Base-by-base conservation (phyloP, 1,140 invertebrate species). In the Zaprionus vittiger region DNA sequence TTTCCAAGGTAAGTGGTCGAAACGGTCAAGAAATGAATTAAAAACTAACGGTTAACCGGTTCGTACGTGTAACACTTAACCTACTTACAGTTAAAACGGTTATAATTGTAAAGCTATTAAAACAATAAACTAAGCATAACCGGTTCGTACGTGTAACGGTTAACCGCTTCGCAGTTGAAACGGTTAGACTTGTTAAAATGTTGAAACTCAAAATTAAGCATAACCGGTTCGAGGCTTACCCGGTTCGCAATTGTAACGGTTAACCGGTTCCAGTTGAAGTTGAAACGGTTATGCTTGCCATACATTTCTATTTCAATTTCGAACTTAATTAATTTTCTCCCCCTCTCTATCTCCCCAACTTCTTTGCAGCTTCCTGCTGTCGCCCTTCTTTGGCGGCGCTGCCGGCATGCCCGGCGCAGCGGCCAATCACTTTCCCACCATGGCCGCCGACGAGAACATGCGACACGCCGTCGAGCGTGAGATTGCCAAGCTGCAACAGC, bases 381-480 rank as follows among this genome's bases (percentile, higher is more conserved):
- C 97, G 68, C 96, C 96, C 83, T 96, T 97, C 94, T 96, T 97
- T 93, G 96, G 96, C 81, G 93, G 93, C 44, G 91, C 93, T 20
- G 93, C 94, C 41, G 92, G 93, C 59, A 91, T 94, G 93, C 94
- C 94, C 76, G 83, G 97, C 96, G 71, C 92, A 89, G 80, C 87
- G 3, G 93, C 93, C 4, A 94, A 94, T 78, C 97, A 83, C 63
- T 91, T 91, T 24, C 83, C 83, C 28, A 61, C 91, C 91, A 94
- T 67, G 80, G 82, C 86, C 26, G 94, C 94, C 7, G 94, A 95
- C 74, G 97, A 99, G 76, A 97, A 97, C 41, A 97, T 98, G 89
- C 95, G 98, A 72, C 94, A 98, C 94, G 97, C 97, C 1, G 93
- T 98, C 14, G 97, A 98, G 87, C 95, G 97, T 44, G 98, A 99